phyloP scores from a whole-genome alignment of 1,140 invertebrate genomes.

The Atta colombica region DNA sequence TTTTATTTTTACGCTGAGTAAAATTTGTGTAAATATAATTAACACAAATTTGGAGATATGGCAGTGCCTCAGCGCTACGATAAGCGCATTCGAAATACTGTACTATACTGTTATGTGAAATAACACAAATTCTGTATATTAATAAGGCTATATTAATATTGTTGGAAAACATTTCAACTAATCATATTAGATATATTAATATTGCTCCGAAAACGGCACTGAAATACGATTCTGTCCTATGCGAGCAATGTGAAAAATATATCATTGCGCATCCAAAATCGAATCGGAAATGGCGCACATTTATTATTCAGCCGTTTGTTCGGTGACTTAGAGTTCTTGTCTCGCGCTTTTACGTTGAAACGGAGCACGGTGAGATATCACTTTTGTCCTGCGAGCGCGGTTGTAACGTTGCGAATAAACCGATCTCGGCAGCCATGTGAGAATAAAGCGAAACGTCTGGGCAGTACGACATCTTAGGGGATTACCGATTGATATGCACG shows the following conservation, averaged over 20 bases:
- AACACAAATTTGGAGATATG: background rate
- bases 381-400: constrained; percentile 42
- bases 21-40: background rate
- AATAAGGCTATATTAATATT: background rate
- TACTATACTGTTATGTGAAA: no score
- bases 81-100: background rate
- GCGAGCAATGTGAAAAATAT: constrained; percentile 32
- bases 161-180: background rate
- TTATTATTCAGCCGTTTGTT: constrained; percentile 54
- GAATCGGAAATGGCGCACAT: constrained; percentile 25
- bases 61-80: no score
- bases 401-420: constrained; percentile 38
- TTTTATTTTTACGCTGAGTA: background rate
- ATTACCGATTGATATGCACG: constrained; percentile 43
- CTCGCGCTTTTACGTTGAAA: constrained; percentile 47
- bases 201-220: background rate
- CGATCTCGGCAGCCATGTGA: constrained; percentile 29
- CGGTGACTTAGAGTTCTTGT: constrained; percentile 46
- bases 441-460: constrained; percentile 33
- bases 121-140: background rate
- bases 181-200: background rate
- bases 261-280: constrained; percentile 38
- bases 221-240: constrained; percentile 18
- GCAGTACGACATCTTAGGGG: constrained; percentile 3
- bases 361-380: constrained; percentile 39